A percentile compares a stretch with the other conserved stretches of the same genome.
Evolutionary conservation across 1,140 invertebrate species (phyloP).

Genomic region (Agrypnia vestita): DNA sequence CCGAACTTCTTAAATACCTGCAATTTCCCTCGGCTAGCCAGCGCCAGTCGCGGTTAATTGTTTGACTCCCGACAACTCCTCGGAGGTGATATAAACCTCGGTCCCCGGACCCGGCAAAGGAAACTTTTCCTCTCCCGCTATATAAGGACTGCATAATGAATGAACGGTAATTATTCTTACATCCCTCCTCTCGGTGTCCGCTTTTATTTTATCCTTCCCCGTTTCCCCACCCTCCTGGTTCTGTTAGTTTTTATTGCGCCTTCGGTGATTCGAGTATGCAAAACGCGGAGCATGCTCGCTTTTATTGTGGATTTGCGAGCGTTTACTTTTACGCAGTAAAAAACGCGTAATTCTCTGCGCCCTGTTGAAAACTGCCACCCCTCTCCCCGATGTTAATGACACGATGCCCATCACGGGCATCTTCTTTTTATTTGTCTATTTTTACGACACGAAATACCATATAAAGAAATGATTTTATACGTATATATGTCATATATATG

Average conservation of each 20-base stretch:
- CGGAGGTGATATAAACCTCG: constrained; percentile 64
- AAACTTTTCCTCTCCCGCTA: constrained; percentile 55
- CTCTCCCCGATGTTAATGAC: constrained; percentile 21
- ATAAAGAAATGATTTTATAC: too few relatives aligned
- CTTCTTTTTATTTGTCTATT: too few relatives aligned
- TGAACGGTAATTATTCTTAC: constrained; percentile 68
- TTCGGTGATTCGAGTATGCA: constrained; percentile 46
- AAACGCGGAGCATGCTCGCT: constrained; percentile 33
- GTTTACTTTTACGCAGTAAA: constrained; percentile 47
- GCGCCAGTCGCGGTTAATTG: constrained; percentile 63
- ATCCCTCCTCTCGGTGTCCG: constrained; percentile 61
- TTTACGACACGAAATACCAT: too few relatives aligned
- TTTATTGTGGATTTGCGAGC: constrained; percentile 48
- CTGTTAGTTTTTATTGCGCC: constrained; percentile 52
- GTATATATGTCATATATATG: too few relatives aligned
- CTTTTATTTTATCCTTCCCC: constrained; percentile 51
- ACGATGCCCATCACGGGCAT: constrained; percentile 24
- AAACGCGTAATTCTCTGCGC: constrained; percentile 32
- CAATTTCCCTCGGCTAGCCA: constrained; percentile 47
- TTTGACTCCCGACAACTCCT: constrained; percentile 64
- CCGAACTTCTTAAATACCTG: constrained; percentile 59
- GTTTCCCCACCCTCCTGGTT: constrained; percentile 11
- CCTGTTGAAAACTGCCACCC: constrained; percentile 26
- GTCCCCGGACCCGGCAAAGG: constrained; percentile 45
- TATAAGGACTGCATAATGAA: constrained; percentile 67